phyloP scores from a whole-genome alignment of 2,113 vertebrate genomes.

The Anoura caudifer region DNA sequence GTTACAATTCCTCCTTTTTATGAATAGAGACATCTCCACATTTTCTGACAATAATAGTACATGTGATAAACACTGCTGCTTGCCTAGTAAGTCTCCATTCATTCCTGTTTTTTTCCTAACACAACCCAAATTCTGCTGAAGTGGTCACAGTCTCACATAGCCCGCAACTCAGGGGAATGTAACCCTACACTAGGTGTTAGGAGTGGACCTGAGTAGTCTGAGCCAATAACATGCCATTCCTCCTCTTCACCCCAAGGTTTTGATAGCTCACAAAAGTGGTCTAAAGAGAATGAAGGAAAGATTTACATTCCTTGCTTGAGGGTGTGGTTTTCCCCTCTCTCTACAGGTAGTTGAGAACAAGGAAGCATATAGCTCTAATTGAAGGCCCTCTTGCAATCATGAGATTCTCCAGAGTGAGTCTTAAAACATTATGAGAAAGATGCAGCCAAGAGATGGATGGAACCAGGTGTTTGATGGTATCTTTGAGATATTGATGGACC shows the following conservation, averaged over 20 bases:
- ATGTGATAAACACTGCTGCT: neutral
- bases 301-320: neutral
- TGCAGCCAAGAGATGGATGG: neutral
- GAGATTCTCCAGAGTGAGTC: neutral
- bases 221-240: neutral
- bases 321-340: neutral
- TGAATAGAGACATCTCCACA: neutral
- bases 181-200: neutral
- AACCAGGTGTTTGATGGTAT: neutral
- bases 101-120: neutral
- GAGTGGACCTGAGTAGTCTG: neutral
- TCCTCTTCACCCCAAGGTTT: neutral
- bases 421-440: neutral
- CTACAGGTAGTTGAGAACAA: neutral
- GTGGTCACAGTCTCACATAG: neutral
- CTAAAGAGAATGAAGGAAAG: neutral
- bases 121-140: neutral
- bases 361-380: neutral
- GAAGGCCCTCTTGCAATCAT: neutral
- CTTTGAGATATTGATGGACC: neutral
- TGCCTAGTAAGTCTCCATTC: neutral
- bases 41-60: neutral
- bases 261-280: neutral
- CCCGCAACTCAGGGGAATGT: neutral
- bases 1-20: neutral